phyloP scores from a whole-genome alignment of 2,797 vertebrate species.

The Coilia nasus region DNA sequence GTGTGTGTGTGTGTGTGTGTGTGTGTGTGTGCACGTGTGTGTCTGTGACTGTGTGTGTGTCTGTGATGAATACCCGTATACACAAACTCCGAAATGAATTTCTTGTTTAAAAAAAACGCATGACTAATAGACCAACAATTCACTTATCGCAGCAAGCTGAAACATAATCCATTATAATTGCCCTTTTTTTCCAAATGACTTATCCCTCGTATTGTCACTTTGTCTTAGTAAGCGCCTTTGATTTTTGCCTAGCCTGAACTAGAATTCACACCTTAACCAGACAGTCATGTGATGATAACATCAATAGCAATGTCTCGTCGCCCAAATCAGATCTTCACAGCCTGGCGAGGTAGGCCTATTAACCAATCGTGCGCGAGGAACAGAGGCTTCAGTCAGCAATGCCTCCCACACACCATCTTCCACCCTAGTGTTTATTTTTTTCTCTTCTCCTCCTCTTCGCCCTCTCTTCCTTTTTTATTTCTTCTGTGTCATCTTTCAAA shows the following conservation, averaged over 20 bases:
- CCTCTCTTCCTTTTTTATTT: constrained; percentile 1
- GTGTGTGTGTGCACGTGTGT: not conserved
- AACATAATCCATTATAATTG: constrained; percentile 52
- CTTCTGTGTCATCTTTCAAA: not conserved
- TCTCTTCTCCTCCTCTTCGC: constrained; percentile 6
- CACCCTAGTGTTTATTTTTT: constrained; percentile 21
- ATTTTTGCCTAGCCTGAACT: constrained; percentile 18
- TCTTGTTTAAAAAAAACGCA: constrained; percentile 14
- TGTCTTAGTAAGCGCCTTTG: constrained; percentile 23
- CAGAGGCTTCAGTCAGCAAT: constrained; percentile 5
- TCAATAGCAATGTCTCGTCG: constrained; percentile 48
- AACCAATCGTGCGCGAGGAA: not conserved
- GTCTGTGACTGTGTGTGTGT: not conserved
- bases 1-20: not conserved
- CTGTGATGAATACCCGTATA: not conserved
- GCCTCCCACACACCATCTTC: constrained; percentile 33
- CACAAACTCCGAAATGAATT: not conserved
- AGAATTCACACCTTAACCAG: not conserved
- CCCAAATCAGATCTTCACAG: not conserved
- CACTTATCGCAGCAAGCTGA: constrained; percentile 41
- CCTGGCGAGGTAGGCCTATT: not conserved
- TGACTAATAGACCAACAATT: constrained; percentile 20
- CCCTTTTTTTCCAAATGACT: constrained; percentile 39
- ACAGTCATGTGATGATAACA: constrained; percentile 56
- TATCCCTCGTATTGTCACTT: constrained; percentile 30